Evolutionary conservation across 2,797 vertebrate species (phyloP), one percentile per base, ranked within the genome.

Genomic region (Falco concolor): DNA sequence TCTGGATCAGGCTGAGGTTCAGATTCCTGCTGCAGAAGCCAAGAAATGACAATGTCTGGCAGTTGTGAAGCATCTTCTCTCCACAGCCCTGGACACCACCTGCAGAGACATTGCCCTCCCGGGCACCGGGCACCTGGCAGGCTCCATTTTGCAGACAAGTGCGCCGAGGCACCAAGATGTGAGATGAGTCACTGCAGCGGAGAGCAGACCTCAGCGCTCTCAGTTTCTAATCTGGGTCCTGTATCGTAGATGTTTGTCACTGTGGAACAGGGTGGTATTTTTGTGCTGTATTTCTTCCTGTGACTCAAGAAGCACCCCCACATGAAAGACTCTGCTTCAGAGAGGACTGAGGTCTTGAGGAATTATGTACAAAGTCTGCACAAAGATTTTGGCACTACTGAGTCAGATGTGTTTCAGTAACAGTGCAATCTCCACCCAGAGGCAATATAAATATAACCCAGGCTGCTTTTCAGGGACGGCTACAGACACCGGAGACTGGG

Each of bases 101-200:
- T 19, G 56, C 52, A 77, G 86, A 64, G 80, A 34, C 25, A 2
- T 49, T 69, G 74, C 34, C 68, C 60, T 22, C 6, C 27, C 32
- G 54, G 47, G 50, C 68, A 45, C 44, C 1, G 2, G 0, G 8
- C 0, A 4, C 45, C 59, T 25, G 59, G 79, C 83, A 52, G 61
- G 57, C 8, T 75, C 56, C 74, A 32, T 76, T 65, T 85, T 36
- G 36, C 85, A 57, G 40, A 36, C 59, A 7, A 76, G 27, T 3
- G n/a, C 27, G 9, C 38, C 0, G 1, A 50, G 50, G 65, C 89
- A 61, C 7, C 1, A 13, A 7, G 14, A 8, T 13, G 30, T 45
- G 54, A 63, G 15, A 32, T 70, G 85, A 88, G 52, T 84, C 70
- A 89, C 32, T 3, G 9, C 23, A 23, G 81, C 6, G 2, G 45